Base-by-base conservation (phyloP, 2,888 invertebrate species). In the Halictus ligatus region DNA sequence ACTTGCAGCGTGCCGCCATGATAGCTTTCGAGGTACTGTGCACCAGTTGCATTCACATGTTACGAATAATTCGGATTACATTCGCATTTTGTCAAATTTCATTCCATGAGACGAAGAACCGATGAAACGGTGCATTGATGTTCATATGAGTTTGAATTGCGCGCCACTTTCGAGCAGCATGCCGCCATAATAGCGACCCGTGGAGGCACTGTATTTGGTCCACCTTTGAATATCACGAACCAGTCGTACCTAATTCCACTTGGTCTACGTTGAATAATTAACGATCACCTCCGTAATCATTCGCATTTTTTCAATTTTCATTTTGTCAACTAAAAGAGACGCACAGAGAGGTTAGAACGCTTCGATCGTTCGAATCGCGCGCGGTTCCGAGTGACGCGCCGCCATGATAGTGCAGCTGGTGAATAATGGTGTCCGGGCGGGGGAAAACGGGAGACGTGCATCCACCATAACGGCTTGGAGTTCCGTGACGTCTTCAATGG, bases 401-500 rank as follows among this genome's bases (percentile, higher is more conserved):
- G 85, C 90, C 83, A 89, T 89, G 81, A 78, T 50, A 13, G 77
- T 74, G 75, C 80, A 75, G 86, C 75, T 75, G 82, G 71, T 67
- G 71, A 75, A 35, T 75, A 43, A 73, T 29, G 58, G 74, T 40
- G 1, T n/a, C 46, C 25, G 71, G 69, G 60, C 29, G 4, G 77
- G 81, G 69, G 48, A 78, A 75, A 78, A 69, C 74, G 75, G 67
- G 67, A 46, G 64, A 75, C 74, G 48, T 78, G 75, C 76, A 72
- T 88, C 87, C 85, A 81, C 80, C 80, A 83, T 89, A 86, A 88
- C 86, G 84, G 89, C 86, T 88, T 81, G 78, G 72, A 78, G 80
- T 69, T 83, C 43, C 40, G 87, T 92, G 91, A 90, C 89, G 86
- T 89, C 88, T 85, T 88, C 89, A 92, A 92, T 92, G 92, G 89